Conservation (phyloP, 2,797 vertebrate genomes). For the Anolis apletophallus region DNA sequence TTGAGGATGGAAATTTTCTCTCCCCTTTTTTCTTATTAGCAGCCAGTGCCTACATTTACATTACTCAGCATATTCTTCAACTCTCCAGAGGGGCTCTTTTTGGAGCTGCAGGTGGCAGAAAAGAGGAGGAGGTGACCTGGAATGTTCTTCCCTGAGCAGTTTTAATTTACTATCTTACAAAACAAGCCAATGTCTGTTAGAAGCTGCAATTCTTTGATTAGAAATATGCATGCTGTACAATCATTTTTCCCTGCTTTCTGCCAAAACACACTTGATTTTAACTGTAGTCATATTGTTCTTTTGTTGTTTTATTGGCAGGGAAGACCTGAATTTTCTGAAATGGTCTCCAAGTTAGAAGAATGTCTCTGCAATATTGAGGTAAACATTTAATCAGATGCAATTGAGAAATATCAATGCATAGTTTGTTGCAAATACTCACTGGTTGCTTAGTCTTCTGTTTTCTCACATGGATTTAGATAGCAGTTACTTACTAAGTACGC, state of each 20-base stretch:
- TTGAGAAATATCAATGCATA: rapidly evolving
- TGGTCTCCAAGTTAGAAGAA: slow-evolving; percentile 91
- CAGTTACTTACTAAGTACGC: background rate
- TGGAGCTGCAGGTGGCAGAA: background rate
- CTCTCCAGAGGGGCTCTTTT: background rate
- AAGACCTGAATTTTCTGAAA: slow-evolving; percentile 93
- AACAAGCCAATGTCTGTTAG: background rate
- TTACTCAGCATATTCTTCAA: background rate
- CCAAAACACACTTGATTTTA: background rate
- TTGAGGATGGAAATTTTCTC: background rate
- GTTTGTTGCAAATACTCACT: rapidly evolving
- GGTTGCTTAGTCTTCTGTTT: background rate
- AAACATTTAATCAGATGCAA: slow-evolving; percentile 41
- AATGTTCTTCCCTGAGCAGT: background rate
- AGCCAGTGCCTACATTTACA: no score
- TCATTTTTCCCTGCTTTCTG: background rate
- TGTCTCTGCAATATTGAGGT: slow-evolving; percentile 95
- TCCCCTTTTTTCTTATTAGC: background rate
- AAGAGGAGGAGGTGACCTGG: background rate
- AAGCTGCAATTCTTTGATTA: slow-evolving; percentile 7
- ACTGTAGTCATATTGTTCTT: background rate
- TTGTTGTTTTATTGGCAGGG: slow-evolving; percentile 79
- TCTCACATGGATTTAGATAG: rapidly evolving
- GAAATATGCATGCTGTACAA: background rate
- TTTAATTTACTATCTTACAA: background rate